A percentile compares a stretch with the other conserved stretches of the same genome.
phyloP scores from a whole-genome alignment of 2,888 invertebrate species.

The Dynastes grantii region DNA sequence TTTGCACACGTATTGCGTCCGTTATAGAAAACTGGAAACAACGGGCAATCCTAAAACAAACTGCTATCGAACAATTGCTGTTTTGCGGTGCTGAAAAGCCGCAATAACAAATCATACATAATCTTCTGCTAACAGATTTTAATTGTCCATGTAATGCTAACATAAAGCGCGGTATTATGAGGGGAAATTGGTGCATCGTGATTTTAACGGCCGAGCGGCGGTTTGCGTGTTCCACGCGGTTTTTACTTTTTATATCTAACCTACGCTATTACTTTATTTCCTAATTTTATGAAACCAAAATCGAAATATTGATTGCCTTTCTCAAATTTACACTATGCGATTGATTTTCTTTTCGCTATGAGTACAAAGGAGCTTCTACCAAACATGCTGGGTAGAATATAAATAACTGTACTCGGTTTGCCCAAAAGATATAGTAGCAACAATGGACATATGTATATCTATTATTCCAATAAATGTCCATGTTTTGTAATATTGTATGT shows the following conservation, averaged over 20 bases:
- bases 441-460: too few relatives aligned
- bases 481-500: too few relatives aligned
- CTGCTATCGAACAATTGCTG: constrained; percentile 52
- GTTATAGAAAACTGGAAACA: constrained; percentile 40
- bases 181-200: constrained; percentile 68
- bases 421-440: too few relatives aligned
- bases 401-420: too few relatives aligned
- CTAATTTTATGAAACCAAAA: constrained; percentile 55
- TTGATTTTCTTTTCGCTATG: background rate
- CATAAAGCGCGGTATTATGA: constrained; percentile 69
- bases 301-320: constrained; percentile 33
- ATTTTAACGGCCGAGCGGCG: constrained; percentile 68
- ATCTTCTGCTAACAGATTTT: constrained; percentile 71
- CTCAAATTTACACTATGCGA: background rate
- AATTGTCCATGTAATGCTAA: constrained; percentile 70
- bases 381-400: too few relatives aligned
- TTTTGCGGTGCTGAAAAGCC: constrained; percentile 68
- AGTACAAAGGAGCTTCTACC: background rate
- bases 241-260: constrained; percentile 62
- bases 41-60: constrained; percentile 42
- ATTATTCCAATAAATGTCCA: too few relatives aligned
- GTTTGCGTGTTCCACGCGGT: constrained; percentile 66
- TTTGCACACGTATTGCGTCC: constrained; percentile 9
- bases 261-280: constrained; percentile 60
- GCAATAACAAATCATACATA: constrained; percentile 71